Base-by-base conservation (phyloP, 2,113 vertebrate species). In the Hypocryptadius cinnamomeus region DNA sequence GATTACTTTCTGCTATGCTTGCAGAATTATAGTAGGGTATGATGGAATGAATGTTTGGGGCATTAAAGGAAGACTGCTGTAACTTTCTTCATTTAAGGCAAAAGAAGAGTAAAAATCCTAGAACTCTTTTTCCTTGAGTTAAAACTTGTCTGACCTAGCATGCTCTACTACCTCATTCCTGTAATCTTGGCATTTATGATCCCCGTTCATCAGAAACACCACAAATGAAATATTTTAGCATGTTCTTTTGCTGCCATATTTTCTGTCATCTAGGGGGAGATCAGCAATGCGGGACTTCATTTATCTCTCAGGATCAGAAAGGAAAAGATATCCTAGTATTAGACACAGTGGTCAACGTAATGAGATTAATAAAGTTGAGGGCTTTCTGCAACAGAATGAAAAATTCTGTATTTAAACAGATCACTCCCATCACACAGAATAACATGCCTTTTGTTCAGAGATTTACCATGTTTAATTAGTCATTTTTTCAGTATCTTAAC, bases 391-490 rank as follows among this genome's bases (percentile, higher is more conserved):
- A 87, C 9, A 53, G 47, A 40, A 83, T 63, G 92, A 93, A 44
- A 90, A 71, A 73, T 79, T 92, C 79, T 65, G n/a, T 60, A 73
- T 78, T 91, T 93, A 87, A 97, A 95, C 84, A 91, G 88, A 69
- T 77, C 65, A 93, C 66, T 95, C 85, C 76, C 92, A 90, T 70
- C 92, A 95, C 89, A 96, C 84, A 96, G 93, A 96, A 97, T 96
- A 92, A 92, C 85, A 93, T 96, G 94, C 40, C 77, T 79, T 96
- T 96, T 90, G 78, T 96, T 97, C 89, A 96, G 94, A 97, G 92
- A 96, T 96, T 97, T 97, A 96, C 94, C 97, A 93, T 95, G 93
- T 97, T 97, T 95, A 97, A 97, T 97, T 95, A 96, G 92, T 97
- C 33, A 93, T 94, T 96, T 97, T 90, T 87, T 95, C 97, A 97